Conservation (phyloP, 2,113 vertebrate genomes). For the Nothoprocta perdicaria region DNA sequence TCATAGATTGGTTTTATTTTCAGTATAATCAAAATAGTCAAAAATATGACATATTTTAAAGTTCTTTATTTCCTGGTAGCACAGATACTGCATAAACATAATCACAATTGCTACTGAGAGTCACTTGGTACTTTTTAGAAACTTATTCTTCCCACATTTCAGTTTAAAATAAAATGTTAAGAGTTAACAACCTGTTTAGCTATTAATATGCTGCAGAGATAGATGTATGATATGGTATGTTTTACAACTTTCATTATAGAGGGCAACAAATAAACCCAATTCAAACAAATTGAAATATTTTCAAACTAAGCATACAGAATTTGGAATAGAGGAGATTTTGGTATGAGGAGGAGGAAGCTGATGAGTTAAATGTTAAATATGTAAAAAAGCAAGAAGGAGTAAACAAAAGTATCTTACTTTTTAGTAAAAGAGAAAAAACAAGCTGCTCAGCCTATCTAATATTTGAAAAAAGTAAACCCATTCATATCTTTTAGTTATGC, state of each 20-base stretch:
- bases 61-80: not conserved
- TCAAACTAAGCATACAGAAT: not conserved
- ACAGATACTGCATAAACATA: not conserved
- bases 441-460: not conserved
- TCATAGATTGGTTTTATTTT: not conserved
- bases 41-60: not conserved
- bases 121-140: not conserved
- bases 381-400: not conserved
- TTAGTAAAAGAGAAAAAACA: not conserved
- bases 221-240: not conserved
- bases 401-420: not conserved
- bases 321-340: not conserved
- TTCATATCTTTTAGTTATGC: not conserved
- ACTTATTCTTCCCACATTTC: not conserved
- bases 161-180: not conserved
- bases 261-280: accelerated
- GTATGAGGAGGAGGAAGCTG: not conserved
- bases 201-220: not conserved
- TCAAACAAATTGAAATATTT: not conserved
- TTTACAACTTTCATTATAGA: not conserved
- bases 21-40: not conserved
- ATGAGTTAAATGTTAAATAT: not conserved
- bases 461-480: not conserved
- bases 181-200: not conserved
- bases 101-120: not conserved